phyloP scores from a whole-genome alignment of 1,140 invertebrate genomes.

The Asbolus verrucosus region DNA sequence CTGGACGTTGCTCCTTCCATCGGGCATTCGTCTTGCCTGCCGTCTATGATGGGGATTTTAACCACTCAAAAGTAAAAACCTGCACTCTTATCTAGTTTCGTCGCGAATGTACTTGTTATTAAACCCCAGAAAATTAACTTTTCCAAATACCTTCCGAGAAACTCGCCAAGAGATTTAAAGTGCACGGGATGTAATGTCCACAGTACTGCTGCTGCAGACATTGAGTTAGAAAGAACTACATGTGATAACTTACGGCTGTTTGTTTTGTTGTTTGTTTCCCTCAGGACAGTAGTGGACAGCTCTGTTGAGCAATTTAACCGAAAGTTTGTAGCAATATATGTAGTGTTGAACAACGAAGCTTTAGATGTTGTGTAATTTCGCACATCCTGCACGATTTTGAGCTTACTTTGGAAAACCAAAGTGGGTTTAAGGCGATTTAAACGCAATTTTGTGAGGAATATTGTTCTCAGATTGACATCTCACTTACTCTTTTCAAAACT shows the following conservation, averaged over 20 bases:
- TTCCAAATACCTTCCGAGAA: slow-evolving; percentile 11
- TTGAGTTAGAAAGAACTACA: slow-evolving; percentile 42
- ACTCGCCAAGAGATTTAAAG: slow-evolving; percentile 16
- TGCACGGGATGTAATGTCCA: slow-evolving; percentile 7
- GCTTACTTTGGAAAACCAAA: neutral
- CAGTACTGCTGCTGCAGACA: slow-evolving; percentile 37
- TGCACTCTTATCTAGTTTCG: neutral
- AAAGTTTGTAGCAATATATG: slow-evolving; percentile 40
- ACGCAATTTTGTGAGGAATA: too few relatives aligned
- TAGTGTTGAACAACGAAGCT: slow-evolving; percentile 24
- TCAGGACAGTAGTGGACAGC: slow-evolving; percentile 37
- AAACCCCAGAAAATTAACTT: neutral
- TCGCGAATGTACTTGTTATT: neutral
- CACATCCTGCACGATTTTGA: slow-evolving; percentile 9
- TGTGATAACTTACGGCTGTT: slow-evolving; percentile 48
- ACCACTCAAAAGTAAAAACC: neutral
- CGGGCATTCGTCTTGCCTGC: slow-evolving; percentile 15
- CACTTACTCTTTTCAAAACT: too few relatives aligned
- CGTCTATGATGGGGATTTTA: neutral
- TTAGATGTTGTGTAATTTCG: slow-evolving; percentile 24
- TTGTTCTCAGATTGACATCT: too few relatives aligned
- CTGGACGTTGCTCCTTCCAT: slow-evolving; percentile 46
- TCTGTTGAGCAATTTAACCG: slow-evolving; percentile 45
- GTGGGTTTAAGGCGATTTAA: neutral
- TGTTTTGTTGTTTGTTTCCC: slow-evolving; percentile 44